Conservation (phyloP, 2,797 vertebrate genomes). For the Anguilla megastoma region DNA sequence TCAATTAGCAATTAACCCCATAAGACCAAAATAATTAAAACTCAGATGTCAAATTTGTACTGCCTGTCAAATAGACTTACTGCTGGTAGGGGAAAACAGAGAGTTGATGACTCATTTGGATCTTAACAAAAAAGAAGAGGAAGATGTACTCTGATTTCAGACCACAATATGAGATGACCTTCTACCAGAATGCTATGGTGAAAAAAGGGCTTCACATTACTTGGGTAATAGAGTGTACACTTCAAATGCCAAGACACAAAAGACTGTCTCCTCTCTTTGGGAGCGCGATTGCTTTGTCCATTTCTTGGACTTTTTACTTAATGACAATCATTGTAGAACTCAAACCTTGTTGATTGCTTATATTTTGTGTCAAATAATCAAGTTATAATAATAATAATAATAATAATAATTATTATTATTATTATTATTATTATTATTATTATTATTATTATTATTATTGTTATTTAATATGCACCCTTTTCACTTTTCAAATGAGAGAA, state of each 20-base stretch:
- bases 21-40: background rate
- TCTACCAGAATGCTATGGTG: background rate
- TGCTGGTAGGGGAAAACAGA: background rate
- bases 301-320: background rate
- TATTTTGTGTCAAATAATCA: background rate
- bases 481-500: no score
- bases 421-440: background rate
- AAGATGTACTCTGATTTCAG: background rate
- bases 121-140: background rate
- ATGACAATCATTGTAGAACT: background rate
- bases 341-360: background rate
- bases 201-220: background rate
- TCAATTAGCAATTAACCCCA: background rate
- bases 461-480: background rate
- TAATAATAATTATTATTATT: background rate
- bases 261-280: background rate
- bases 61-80: background rate
- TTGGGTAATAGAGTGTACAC: background rate
- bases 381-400: no score
- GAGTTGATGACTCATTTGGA: background rate
- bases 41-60: background rate
- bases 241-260: background rate
- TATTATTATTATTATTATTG: no score
- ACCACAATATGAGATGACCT: constrained; percentile 1
- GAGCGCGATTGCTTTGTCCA: background rate